Evolutionary conservation across 2,113 vertebrate genomes (phyloP), one percentile per base, ranked within the genome.

Genomic region (Bujurquina vittata): DNA sequence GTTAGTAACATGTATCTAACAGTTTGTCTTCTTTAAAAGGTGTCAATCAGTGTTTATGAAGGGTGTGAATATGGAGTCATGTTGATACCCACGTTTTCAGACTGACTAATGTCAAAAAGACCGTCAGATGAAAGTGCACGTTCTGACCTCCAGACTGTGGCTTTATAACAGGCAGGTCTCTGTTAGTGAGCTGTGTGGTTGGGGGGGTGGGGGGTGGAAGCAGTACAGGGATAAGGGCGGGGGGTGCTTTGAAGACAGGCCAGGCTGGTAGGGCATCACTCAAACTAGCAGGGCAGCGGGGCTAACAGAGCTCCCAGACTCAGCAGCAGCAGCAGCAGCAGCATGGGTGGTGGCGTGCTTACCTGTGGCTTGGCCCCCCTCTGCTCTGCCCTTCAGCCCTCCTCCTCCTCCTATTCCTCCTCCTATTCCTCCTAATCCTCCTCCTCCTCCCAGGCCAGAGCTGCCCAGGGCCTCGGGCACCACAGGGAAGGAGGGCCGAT

Each of bases 341-440:
- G 61, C 76, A 74, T 77, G 85, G 86, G 46, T 46, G 29, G 83
- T 58, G 95, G 94, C 87, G 79, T 94, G 96, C 97, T 99, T 98
- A 99, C 98, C 98, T 98, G 96, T 87, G 87, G 96, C 96, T 95
- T 97, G 96, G 95, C 96, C 97, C 96, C 97, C 96, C 93, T 98
- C 97, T 96, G 96, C 96, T 95, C 96, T 98, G 95, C 97, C 97
- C 97, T 98, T 97, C 96, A 96, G 95, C 93, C 96, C 96, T 96
- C 96, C 97, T 96, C 81, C 86, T 73, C n/a, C n/a, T n/a, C 87
- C 89, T 89, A 83, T 92, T 87, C n/a, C n/a, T n/a, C 72, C 89
- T 89, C 87, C 89, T 33, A 6, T 5, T 81, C 85, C 92, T 88
- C 83, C 93, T 85, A 61, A 86, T 89, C 85, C 88, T 80, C 86